Conservation (phyloP, 2,113 vertebrate species). For the Microtus ochrogaster region DNA sequence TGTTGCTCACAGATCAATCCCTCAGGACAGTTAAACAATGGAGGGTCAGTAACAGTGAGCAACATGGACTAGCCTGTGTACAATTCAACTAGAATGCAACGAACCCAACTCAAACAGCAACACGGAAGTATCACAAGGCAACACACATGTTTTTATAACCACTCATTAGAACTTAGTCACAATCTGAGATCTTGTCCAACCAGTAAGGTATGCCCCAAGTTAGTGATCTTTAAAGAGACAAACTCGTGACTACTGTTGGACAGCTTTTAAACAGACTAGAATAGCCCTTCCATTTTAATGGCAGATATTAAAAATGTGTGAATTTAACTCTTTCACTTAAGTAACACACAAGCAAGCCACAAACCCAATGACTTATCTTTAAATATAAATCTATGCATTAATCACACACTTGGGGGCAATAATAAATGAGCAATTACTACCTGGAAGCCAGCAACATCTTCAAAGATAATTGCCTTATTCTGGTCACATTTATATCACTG, state of each 20-base stretch:
- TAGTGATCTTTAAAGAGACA: slow-evolving; percentile 77
- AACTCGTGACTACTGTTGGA: slow-evolving; percentile 45
- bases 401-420: slow-evolving; percentile 30
- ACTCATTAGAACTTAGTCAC: slow-evolving; percentile 72
- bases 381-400: slow-evolving; percentile 49
- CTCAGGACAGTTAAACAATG: not conserved
- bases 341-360: not conserved
- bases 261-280: slow-evolving; percentile 60
- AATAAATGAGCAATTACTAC: slow-evolving; percentile 5
- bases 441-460: slow-evolving; percentile 39
- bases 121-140: not conserved
- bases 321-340: slow-evolving; percentile 55
- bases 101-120: not conserved
- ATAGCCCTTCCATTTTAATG: slow-evolving; percentile 20
- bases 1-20: not conserved
- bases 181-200: slow-evolving; percentile 60
- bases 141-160: slow-evolving; percentile 63
- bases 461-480: not conserved
- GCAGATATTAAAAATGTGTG: slow-evolving; percentile 54
- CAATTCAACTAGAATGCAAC: slow-evolving; percentile 69
- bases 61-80: not conserved
- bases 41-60: not conserved
- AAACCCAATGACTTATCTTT: slow-evolving; percentile 63
- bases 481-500: not conserved
- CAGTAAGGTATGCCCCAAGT: slow-evolving; percentile 71